phyloP scores from a whole-genome alignment of 1,140 invertebrate genomes.

The Notospermus geniculatus region DNA sequence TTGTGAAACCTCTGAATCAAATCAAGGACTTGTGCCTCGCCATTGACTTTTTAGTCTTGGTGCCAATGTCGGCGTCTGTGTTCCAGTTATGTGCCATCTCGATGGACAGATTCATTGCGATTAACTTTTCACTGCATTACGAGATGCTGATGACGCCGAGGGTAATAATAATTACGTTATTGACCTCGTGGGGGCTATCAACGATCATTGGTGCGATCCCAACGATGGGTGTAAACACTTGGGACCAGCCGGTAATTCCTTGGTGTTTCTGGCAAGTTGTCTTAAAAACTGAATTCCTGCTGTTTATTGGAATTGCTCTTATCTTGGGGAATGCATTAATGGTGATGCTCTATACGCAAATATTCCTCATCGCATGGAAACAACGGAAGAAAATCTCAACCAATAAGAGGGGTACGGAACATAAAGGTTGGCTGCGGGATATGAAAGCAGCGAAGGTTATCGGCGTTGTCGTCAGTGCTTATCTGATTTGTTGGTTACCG shows the following conservation, averaged over 20 bases:
- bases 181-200: constrained; percentile 20
- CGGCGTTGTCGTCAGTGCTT: no score
- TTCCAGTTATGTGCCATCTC: constrained; percentile 24
- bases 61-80: constrained; percentile 26
- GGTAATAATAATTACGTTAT: constrained; percentile 15
- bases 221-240: constrained; percentile 20
- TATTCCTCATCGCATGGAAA: constrained; percentile 22
- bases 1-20: constrained; percentile 19
- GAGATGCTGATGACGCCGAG: constrained; percentile 21
- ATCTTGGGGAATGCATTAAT: constrained; percentile 22
- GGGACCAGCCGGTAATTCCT: not conserved
- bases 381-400: constrained; percentile 20
- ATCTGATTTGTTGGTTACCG: no score
- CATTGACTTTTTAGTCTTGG: constrained; percentile 20
- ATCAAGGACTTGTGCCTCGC: constrained; percentile 20
- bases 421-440: no score
- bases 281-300: constrained; percentile 15
- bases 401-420: no score
- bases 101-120: constrained; percentile 26
- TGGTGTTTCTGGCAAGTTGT: constrained; percentile 27
- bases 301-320: constrained; percentile 12
- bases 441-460: no score
- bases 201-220: constrained; percentile 14
- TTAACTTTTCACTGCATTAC: constrained; percentile 24
- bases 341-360: constrained; percentile 21